A percentile compares a stretch with the other conserved stretches of the same genome.
Conservation (phyloP, 2,113 vertebrate genomes). For the Bostrychus sinensis region DNA sequence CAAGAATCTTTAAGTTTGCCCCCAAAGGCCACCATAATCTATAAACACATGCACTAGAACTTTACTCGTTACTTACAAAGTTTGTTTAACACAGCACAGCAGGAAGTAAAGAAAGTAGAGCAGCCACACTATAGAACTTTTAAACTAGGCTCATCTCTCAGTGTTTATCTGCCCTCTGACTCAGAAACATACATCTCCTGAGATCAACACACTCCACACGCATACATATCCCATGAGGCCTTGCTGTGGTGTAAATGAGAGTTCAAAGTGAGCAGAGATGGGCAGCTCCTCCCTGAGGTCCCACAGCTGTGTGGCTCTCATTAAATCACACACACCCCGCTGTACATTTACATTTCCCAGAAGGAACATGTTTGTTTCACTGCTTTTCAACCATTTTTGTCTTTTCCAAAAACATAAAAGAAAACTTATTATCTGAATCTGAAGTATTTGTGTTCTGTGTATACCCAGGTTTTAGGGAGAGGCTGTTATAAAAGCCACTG, state of each 20-base stretch:
- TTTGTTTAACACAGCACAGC: background rate
- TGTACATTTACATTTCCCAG: conserved; percentile 58
- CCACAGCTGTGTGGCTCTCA: conserved; percentile 44
- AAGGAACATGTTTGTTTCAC: conserved; percentile 32
- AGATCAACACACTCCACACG: conserved; percentile 40
- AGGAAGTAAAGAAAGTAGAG: conserved; percentile 17
- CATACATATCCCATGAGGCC: conserved; percentile 53
- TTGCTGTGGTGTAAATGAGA: conserved; percentile 57
- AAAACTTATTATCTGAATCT: too few relatives aligned
- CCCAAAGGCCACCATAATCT: too few relatives aligned
- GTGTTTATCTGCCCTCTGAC: conserved; percentile 60
- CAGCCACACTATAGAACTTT: conserved; percentile 13
- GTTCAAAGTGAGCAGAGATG: conserved; percentile 58
- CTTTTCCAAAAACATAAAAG: conserved; percentile 16
- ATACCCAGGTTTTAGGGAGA: background rate
- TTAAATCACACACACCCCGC: conserved; percentile 42
- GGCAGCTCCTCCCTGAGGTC: conserved; percentile 34
- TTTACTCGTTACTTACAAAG: too few relatives aligned
- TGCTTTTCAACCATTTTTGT: conserved; percentile 17
- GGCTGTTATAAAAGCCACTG: background rate
- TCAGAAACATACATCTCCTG: conserved; percentile 44
- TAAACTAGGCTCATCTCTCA: background rate
- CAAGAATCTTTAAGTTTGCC: too few relatives aligned
- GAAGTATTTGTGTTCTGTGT: too few relatives aligned
- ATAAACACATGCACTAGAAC: too few relatives aligned